Evolutionary conservation across 2,797 vertebrate genomes (phyloP).

Genomic region (Gobionotothen gibberifrons): DNA sequence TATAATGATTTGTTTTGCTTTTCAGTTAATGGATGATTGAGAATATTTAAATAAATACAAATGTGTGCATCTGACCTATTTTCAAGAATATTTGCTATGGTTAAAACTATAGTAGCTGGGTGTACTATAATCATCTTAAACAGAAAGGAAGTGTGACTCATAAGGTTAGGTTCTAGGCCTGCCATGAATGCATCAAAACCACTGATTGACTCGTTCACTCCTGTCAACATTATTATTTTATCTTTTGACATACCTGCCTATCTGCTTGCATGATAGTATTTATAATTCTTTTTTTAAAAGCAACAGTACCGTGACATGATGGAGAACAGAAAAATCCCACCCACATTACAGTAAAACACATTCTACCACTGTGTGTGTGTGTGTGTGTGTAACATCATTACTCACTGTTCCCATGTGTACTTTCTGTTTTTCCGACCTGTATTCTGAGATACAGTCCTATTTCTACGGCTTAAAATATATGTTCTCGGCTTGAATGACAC

Average conservation of each 20-base stretch:
- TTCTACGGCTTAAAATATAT: slow-evolving; percentile 34
- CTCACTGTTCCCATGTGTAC: slow-evolving; percentile 43
- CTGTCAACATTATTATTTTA: slow-evolving; percentile 9
- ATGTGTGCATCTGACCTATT: background rate
- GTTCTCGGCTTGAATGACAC: slow-evolving; percentile 19
- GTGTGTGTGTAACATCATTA: slow-evolving; percentile 25
- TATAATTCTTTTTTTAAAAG: background rate
- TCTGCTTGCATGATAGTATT: slow-evolving; percentile 7
- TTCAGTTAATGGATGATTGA: slow-evolving; percentile 7
- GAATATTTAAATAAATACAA: background rate
- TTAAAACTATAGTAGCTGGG: background rate
- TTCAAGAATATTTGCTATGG: background rate
- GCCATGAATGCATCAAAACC: background rate
- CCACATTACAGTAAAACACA: slow-evolving; percentile 38
- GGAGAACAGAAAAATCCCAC: slow-evolving; percentile 40
- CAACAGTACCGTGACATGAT: slow-evolving; percentile 14
- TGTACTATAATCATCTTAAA: background rate
- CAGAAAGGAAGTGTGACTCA: slow-evolving; percentile 15
- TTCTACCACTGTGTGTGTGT: slow-evolving; percentile 11
- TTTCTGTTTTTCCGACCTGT: slow-evolving; percentile 27
- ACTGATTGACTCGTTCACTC: background rate
- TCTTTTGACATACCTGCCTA: slow-evolving; percentile 9
- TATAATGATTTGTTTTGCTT: background rate
- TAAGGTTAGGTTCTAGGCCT: background rate
- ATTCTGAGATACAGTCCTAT: slow-evolving; percentile 26